Evolutionary conservation across 2,113 vertebrate genomes (phyloP).

Genomic region (Patagioenas fasciata): DNA sequence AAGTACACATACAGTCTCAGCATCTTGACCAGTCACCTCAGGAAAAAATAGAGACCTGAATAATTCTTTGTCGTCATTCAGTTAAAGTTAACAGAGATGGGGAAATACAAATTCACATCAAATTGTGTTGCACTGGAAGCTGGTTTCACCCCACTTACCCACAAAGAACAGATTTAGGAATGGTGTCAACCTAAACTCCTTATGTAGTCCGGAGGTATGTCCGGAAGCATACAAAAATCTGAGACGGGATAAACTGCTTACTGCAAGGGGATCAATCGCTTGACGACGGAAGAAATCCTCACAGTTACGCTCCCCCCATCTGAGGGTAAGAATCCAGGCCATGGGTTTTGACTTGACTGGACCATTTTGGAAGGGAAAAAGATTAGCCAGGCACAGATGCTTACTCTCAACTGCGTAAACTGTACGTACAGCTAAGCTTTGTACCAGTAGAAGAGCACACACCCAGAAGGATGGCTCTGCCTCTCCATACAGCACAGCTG

Average conservation of each 20-base stretch:
- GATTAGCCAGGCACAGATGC: neutral
- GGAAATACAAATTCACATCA: neutral
- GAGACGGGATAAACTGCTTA: conserved; percentile 26
- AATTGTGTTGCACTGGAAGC: neutral
- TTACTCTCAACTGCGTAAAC: neutral
- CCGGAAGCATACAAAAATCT: neutral
- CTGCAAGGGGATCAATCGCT: neutral
- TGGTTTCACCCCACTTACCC: neutral
- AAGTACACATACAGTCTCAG: neutral
- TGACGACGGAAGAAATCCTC: neutral
- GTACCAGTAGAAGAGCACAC: conserved; percentile 19
- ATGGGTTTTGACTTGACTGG: neutral
- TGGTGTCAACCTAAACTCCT: neutral
- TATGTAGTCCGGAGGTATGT: neutral
- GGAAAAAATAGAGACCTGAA: neutral
- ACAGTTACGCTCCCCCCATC: neutral
- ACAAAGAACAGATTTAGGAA: neutral
- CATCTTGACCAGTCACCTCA: neutral
- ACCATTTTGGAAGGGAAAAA: neutral
- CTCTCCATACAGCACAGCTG: neutral
- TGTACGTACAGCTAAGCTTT: neutral
- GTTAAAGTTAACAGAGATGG: neutral
- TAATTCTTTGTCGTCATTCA: neutral
- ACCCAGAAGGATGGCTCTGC: neutral
- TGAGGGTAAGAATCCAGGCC: neutral